Evolutionary conservation across 2,888 invertebrate genomes (phyloP).

Genomic region (Cylindroiulus punctatus): DNA sequence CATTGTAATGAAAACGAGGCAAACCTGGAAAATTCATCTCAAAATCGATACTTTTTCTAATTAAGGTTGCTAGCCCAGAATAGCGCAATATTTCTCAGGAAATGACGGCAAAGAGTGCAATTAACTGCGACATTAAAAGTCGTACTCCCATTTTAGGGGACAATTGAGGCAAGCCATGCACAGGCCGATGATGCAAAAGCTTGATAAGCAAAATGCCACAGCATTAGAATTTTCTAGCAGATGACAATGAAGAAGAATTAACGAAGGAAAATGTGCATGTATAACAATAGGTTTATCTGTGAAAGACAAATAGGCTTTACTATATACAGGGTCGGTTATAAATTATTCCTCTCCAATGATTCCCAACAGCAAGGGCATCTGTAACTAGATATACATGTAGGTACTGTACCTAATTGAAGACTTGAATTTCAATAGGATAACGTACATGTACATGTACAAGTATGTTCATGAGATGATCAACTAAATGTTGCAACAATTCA

Average conservation of each 20-base stretch:
- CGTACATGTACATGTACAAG: too few species aligned
- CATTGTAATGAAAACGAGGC: neutral
- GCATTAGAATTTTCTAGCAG: neutral
- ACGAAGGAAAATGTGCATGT: neutral
- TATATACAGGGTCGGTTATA: too few species aligned
- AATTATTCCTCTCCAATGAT: too few species aligned
- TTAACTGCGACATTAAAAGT: slow-evolving; percentile 17
- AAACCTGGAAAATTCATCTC: neutral
- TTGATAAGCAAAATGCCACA: slow-evolving; percentile 17
- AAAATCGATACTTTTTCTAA: slow-evolving; percentile 41
- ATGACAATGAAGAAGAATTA: neutral
- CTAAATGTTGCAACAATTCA: too few species aligned
- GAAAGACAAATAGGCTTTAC: too few species aligned
- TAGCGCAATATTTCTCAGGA: neutral
- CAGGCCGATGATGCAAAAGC: neutral
- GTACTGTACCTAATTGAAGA: too few species aligned
- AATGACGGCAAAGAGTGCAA: slow-evolving; percentile 12
- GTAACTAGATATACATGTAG: too few species aligned
- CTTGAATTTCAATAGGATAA: too few species aligned
- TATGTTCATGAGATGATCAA: too few species aligned
- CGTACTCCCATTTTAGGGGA: neutral
- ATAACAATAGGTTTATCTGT: neutral
- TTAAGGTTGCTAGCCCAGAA: slow-evolving; percentile 1
- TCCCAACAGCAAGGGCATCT: too few species aligned
- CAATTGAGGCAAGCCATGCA: neutral